Percentiles rank a stretch among this genome's conserved stretches.
Evolutionary conservation across 2,797 vertebrate genomes (phyloP).

Genomic region (Protosalanx chinensis): DNA sequence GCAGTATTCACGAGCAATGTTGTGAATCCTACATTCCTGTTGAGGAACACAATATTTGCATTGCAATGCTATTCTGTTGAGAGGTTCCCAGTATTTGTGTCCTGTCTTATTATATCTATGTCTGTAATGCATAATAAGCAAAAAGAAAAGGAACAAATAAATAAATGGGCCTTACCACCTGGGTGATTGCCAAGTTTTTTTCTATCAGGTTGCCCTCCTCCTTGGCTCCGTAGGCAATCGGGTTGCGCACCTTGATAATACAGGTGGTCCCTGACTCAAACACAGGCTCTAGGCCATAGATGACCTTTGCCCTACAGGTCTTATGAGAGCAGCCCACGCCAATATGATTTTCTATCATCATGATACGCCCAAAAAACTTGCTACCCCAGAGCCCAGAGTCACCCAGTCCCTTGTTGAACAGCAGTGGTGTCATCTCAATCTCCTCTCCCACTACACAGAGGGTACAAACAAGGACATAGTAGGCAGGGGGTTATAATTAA

Average conservation of each 20-base stretch:
- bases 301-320: slow-evolving; percentile 86
- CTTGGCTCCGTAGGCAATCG: slow-evolving; percentile 84
- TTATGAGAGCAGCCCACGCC: slow-evolving; percentile 75
- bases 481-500: not conserved
- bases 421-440: slow-evolving; percentile 93
- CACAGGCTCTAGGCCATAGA: slow-evolving; percentile 90
- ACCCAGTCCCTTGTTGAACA: slow-evolving; percentile 89
- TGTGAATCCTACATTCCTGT: slow-evolving; percentile 92
- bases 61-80: not conserved
- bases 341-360: slow-evolving; percentile 78
- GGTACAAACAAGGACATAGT: not conserved
- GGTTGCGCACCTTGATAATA: slow-evolving; percentile 84
- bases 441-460: slow-evolving; percentile 87
- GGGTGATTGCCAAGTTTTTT: slow-evolving; percentile 85
- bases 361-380: slow-evolving; percentile 89
- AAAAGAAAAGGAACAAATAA: not conserved
- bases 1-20: slow-evolving; percentile 92
- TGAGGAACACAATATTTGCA: slow-evolving; percentile 21
- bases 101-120: not conserved
- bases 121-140: not conserved
- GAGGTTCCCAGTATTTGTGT: not conserved
- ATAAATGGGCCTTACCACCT: slow-evolving; percentile 74
- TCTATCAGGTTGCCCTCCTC: slow-evolving; percentile 82
- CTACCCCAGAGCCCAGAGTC: slow-evolving; percentile 86
- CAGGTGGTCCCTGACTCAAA: slow-evolving; percentile 89